Percentiles rank a stretch among this genome's conserved stretches.
Evolutionary conservation across 2,888 invertebrate genomes (phyloP).

Genomic region (Papilio elwesi): DNA sequence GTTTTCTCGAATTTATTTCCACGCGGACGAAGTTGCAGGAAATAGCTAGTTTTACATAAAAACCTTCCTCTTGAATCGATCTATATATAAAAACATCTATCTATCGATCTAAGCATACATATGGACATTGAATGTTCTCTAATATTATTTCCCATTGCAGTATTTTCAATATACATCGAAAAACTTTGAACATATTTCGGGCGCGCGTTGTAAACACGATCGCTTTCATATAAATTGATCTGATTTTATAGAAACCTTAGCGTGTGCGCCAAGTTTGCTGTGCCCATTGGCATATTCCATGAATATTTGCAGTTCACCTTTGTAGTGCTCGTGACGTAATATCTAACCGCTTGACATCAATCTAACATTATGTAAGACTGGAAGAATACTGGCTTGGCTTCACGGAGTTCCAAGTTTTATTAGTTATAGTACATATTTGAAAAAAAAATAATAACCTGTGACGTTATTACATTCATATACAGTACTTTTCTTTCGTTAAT

Average conservation of each 20-base stretch:
- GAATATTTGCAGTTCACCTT: constrained; percentile 1
- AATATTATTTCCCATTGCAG: constrained; percentile 6
- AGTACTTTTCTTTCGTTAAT: no score
- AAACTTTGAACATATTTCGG: constrained; percentile 25
- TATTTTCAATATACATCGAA: background rate
- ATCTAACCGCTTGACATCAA: background rate
- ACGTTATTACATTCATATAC: no score
- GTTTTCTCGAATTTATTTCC: no score
- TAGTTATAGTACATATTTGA: no score
- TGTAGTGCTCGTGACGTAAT: background rate
- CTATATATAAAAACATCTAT: no score
- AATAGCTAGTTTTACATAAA: no score
- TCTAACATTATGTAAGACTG: background rate
- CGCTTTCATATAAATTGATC: constrained; percentile 33
- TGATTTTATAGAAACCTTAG: constrained; percentile 21
- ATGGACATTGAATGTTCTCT: background rate
- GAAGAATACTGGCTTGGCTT: background rate
- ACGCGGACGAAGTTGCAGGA: no score
- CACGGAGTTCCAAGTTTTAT: no score
- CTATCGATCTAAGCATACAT: no score
- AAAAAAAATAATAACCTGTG: no score
- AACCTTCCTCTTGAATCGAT: no score
- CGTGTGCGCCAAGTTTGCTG: constrained; percentile 25
- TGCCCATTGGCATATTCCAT: constrained; percentile 14
- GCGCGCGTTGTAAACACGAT: constrained; percentile 15